Evolutionary conservation across 1,140 invertebrate species (phyloP), one percentile per base, ranked within the genome.

Genomic region (Latrodectus geometricus): DNA sequence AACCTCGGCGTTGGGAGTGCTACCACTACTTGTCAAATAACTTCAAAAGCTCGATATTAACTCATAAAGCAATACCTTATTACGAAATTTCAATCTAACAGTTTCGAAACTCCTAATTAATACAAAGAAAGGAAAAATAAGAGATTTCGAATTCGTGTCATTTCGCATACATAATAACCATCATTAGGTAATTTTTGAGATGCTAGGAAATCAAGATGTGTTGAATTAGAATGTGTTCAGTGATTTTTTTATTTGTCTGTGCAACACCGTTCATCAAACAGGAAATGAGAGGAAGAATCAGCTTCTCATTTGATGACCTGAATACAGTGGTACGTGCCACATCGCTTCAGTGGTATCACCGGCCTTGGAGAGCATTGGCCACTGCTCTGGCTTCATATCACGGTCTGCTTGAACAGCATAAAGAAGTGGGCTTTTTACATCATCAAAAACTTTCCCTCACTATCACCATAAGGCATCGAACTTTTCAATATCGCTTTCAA

Each of bases 311-410:
- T 49, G 21, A 20, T 83, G 80, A 83, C 72, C 80, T 70, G 52
- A 74, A 83, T 83, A 74, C 61, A 49, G 49, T 9, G n/a, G 49
- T 20, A 61, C 80, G 7, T n/a, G 21, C 65, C 66, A 72, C 4
- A 8, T n/a, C 72, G 80, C 70, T 56, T 83, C 80, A 83, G 70
- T 81, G 50, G 54, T 17, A 81, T 72, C 69, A 74, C 52, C 80
- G 80, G 69, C 80, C 80, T 83, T 83, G 80, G 72, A 8, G 49
- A 8, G 69, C 14, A 70, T 65, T 52, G 66, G 23, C 48, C 65
- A 76, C 12, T 61, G 17, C 65, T 49, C 12, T 52, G 21, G 68
- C 52, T 70, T 11, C 8, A 49, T 20, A 50, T 70, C 68, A 70
- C 78, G 78, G 78, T 80, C 78, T 80, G 50, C 65, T 80, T 80